Conservation (phyloP, 2,113 vertebrate genomes). For the Drymodes brunneopygia region DNA sequence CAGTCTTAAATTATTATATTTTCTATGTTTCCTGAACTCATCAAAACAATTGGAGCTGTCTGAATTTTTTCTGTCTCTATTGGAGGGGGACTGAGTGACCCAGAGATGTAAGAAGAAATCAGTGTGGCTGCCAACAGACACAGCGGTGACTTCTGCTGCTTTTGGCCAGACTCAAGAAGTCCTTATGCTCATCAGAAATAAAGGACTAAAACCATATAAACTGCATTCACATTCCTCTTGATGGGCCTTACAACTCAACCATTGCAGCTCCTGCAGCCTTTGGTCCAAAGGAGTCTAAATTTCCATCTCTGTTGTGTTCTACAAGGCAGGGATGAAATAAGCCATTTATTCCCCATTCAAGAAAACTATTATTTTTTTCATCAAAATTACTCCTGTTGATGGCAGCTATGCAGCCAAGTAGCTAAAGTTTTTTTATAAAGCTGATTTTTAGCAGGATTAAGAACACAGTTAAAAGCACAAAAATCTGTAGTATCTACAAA, state of each 20-base stretch:
- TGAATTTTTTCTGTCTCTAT: background rate
- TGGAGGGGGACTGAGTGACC: background rate
- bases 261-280: background rate
- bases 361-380: background rate
- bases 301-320: background rate
- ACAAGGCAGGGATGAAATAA: background rate
- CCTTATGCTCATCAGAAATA: background rate
- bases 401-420: background rate
- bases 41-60: background rate
- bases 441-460: background rate
- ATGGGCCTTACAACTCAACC: background rate
- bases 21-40: background rate
- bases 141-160: background rate
- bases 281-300: background rate
- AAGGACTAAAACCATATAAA: background rate
- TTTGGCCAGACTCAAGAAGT: background rate
- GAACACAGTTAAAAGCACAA: background rate
- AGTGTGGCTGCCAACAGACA: background rate
- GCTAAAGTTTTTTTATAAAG: background rate
- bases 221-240: background rate
- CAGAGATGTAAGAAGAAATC: background rate
- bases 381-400: background rate
- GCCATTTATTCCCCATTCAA: background rate
- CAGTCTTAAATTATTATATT: background rate
- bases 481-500: background rate